Conservation (phyloP, 2,113 vertebrate species). For the Dinomys branickii region DNA sequence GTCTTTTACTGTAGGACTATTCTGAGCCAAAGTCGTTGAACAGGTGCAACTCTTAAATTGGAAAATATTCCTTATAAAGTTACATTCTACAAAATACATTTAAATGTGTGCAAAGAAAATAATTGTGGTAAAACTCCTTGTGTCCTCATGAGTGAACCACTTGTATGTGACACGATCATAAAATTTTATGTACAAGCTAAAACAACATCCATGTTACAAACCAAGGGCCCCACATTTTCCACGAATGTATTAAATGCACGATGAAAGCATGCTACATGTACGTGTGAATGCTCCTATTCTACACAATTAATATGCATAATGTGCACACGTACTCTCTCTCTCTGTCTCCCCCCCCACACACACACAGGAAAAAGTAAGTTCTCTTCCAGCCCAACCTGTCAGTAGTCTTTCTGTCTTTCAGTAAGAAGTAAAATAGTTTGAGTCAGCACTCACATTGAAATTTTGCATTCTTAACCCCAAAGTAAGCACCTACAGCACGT, state of each 20-base stretch:
- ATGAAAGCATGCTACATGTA: not conserved
- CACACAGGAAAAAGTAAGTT: not conserved
- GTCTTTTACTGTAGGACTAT: not conserved
- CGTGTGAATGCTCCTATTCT: not conserved
- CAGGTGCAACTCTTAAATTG: not conserved
- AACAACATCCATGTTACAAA: not conserved
- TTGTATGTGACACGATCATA: not conserved
- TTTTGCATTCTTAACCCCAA: not conserved
- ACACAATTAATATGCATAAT: not conserved
- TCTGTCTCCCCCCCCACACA: too few species aligned
- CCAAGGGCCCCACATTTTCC: not conserved
- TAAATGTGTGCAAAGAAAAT: not conserved
- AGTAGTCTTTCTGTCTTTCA: not conserved
- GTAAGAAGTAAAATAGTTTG: not conserved
- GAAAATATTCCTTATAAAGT: not conserved
- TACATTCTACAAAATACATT: not conserved
- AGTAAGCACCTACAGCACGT: too few species aligned
- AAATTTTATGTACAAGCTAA: not conserved
- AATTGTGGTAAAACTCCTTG: not conserved
- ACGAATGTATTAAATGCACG: not conserved
- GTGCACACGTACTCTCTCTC: too few species aligned
- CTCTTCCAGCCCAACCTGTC: not conserved
- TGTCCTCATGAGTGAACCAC: not conserved
- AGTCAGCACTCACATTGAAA: not conserved
- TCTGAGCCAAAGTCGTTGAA: not conserved